Evolutionary conservation across 53 echinoderm and acorn worm genomes (phyloP).

Genomic region (Antedon mediterranea): DNA sequence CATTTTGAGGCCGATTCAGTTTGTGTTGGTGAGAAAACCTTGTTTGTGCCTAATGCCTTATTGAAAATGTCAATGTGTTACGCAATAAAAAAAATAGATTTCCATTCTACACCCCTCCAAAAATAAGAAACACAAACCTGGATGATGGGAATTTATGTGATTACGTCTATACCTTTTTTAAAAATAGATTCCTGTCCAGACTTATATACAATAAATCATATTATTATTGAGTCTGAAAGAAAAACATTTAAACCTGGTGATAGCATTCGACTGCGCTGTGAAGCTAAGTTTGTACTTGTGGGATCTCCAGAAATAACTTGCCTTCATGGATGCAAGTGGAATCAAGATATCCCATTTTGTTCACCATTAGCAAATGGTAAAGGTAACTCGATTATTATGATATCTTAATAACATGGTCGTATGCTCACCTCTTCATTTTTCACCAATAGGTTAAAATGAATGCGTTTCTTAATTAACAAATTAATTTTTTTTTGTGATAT

Average conservation of each 20-base stretch:
- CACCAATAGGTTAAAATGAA: no score
- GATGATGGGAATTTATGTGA: no score
- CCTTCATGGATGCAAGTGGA: background rate
- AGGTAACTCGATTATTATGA: no score
- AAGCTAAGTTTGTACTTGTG: background rate
- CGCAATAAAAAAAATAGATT: no score
- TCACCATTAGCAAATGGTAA: background rate
- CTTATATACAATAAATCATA: background rate
- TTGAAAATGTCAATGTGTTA: no score
- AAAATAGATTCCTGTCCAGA: background rate
- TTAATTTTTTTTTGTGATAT: no score
- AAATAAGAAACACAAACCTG: no score
- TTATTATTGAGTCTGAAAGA: background rate
- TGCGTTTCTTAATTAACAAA: no score
- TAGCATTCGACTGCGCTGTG: background rate
- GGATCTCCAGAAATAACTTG: background rate
- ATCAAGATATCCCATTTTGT: background rate
- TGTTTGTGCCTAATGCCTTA: no score
- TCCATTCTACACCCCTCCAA: no score
- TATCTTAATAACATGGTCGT: no score
- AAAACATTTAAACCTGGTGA: background rate
- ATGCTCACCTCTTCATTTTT: no score
- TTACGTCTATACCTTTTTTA: background rate
- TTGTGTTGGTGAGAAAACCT: background rate
- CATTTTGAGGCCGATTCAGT: background rate